Evolutionary conservation across 1,140 invertebrate genomes (phyloP), one percentile per base, ranked within the genome.

Genomic region (Paramacrobiotus metropolitanus): DNA sequence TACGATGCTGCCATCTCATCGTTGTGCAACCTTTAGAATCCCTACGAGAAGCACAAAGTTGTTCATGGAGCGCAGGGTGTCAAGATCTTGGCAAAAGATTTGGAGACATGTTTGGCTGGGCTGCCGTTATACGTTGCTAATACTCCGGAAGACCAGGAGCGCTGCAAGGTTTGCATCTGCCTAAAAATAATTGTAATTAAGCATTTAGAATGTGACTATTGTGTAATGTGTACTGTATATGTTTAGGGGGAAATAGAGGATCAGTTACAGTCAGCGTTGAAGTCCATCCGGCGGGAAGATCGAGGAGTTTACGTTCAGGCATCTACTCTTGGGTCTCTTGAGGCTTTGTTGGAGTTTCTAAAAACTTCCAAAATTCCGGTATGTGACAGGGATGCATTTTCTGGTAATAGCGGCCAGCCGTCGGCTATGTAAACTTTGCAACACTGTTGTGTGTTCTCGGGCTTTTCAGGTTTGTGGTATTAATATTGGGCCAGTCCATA

Each of bases 401-500:
- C n/a, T n/a, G n/a, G n/a, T n/a, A n/a, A n/a, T n/a, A n/a, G n/a
- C n/a, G n/a, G n/a, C n/a, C n/a, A n/a, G n/a, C n/a, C n/a, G n/a
- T n/a, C n/a, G n/a, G n/a, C n/a, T n/a, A n/a, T n/a, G n/a, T n/a
- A n/a, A n/a, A n/a, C 31, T 60, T 20, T 60, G 15, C 18, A 60
- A 44, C 18, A n/a, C 15, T 60, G 21, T 9, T 34, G 9, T 60
- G 9, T 59, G 55, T 65, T 72, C 72, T 65, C n/a, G n/a, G n/a
- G n/a, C 69, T 66, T 81, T 81, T 59, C 77, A 94, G 87, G 97
- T 95, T 76, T 85, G 88, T 45, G 90, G 91, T 59, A 96, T 99
- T 67, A 87, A 93, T 66, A 98, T 99, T 75, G 95, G 95, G 15
- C 94, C 95, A 24, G 94, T 99, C 30, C 94, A 98, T 59, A 98